These are phyloP conservation scores for Myotis vivesi DNA, from an alignment of 2,797 vertebrate species.

Conservation along the genomic window DNA sequence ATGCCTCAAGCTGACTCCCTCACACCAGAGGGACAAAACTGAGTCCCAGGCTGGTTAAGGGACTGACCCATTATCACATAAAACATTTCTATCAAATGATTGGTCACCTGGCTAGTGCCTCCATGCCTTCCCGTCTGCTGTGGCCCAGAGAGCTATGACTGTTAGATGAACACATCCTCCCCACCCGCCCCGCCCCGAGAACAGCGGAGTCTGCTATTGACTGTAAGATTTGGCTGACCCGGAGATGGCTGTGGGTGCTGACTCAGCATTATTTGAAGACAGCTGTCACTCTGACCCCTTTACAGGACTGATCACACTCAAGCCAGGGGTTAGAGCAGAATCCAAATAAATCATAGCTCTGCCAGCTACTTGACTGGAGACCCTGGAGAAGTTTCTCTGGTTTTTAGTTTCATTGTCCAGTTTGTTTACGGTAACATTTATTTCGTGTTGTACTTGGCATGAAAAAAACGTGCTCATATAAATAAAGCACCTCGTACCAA, in stretches of 20 bases:
- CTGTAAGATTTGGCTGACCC: not conserved
- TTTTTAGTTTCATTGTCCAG: not conserved
- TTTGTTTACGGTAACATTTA: not conserved
- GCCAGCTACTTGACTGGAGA: not conserved
- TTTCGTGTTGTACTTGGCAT: not conserved
- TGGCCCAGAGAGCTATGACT: not conserved
- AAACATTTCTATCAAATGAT: not conserved
- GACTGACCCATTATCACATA: not conserved
- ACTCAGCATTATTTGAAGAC: not conserved
- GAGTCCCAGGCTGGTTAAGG: not conserved
- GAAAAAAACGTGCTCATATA: not conserved
- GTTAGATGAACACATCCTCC: not conserved
- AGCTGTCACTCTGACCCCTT: not conserved
- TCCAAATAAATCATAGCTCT: not conserved
- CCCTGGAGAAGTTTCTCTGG: not conserved
- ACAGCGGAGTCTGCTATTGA: not conserved
- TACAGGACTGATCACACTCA: not conserved
- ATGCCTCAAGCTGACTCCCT: not conserved
- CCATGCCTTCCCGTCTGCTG: not conserved
- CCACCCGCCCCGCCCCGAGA: not conserved
- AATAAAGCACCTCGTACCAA: not conserved
- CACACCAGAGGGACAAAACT: not conserved
- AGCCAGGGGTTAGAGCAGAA: not conserved
- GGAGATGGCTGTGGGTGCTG: not conserved
- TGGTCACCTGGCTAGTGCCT: not conserved